Evolutionary conservation across 2,113 vertebrate species (phyloP).

Genomic region (Hydrolagus affinis): DNA sequence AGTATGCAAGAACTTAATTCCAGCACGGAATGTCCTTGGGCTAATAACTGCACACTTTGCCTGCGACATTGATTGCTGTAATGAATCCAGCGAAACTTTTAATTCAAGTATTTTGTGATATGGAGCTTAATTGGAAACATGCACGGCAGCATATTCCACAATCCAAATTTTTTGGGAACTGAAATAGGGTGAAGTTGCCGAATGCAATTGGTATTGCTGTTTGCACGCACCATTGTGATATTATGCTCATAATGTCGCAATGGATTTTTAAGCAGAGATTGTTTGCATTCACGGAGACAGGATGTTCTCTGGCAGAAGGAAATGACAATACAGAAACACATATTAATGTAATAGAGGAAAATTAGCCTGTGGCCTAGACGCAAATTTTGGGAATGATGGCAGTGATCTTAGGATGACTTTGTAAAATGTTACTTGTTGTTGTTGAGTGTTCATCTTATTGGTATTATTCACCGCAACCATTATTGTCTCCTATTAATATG

Average conservation of each 20-base stretch:
- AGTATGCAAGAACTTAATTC: conserved; percentile 17
- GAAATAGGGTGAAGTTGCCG: neutral
- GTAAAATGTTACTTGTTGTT: no score
- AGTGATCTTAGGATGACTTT: neutral
- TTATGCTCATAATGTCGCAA: neutral
- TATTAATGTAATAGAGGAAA: neutral
- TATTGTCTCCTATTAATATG: neutral
- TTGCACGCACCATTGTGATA: neutral
- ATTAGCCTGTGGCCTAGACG: neutral
- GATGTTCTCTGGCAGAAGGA: neutral
- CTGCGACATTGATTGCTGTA: neutral
- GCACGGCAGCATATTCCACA: neutral
- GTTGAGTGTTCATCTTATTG: neutral
- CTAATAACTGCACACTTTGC: conserved; percentile 5
- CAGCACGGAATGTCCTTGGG: conserved; percentile 16
- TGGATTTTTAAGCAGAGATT: neutral
- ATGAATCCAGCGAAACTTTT: conserved; percentile 8
- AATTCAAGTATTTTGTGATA: conserved; percentile 2
- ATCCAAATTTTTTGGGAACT: conserved; percentile 12
- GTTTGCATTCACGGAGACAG: neutral
- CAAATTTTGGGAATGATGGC: neutral
- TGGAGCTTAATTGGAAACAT: conserved; percentile 5
- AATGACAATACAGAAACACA: conserved; percentile 5
- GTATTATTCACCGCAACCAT: no score
- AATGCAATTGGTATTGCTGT: neutral